A percentile compares a stretch with the other conserved stretches of the same genome.
Evolutionary conservation across 1,140 invertebrate genomes (phyloP).

Genomic region (Nephila pilipes): DNA sequence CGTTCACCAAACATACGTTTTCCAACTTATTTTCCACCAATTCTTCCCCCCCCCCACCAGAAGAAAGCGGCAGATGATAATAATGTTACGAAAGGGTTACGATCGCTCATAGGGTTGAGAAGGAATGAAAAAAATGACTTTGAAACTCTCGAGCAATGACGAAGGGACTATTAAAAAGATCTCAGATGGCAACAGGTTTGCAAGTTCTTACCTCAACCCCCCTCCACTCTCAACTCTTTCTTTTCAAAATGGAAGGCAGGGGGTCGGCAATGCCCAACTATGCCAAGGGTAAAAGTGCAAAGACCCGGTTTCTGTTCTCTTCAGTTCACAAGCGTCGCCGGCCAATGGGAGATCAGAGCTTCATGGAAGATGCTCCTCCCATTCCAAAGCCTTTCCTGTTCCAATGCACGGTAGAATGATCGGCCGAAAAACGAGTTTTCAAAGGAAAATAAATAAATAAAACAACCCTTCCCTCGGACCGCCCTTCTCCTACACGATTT

Average conservation of each 20-base stretch:
- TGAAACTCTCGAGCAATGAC: slow-evolving; percentile 59
- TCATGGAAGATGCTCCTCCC: slow-evolving; percentile 29
- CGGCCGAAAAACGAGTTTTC: slow-evolving; percentile 35
- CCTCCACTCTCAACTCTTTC: slow-evolving; percentile 9
- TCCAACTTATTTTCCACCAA: neutral
- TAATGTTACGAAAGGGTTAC: slow-evolving; percentile 57
- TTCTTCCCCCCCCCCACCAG: neutral
- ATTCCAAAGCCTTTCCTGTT: neutral
- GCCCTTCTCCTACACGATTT: slow-evolving; percentile 13
- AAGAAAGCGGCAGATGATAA: slow-evolving; percentile 25
- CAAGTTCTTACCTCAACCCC: slow-evolving; percentile 31
- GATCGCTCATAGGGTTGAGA: slow-evolving; percentile 30
- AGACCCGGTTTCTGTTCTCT: slow-evolving; percentile 59
- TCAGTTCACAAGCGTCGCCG: slow-evolving; percentile 20
- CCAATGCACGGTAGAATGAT: slow-evolving; percentile 19
- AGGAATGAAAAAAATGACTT: slow-evolving; percentile 66
- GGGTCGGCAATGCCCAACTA: slow-evolving; percentile 65
- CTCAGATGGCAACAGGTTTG: slow-evolving; percentile 68
- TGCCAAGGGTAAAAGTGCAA: slow-evolving; percentile 75
- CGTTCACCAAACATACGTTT: neutral
- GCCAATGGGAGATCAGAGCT: slow-evolving; percentile 28
- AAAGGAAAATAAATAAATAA: neutral
- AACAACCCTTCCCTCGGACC: slow-evolving; percentile 41
- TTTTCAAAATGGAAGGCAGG: slow-evolving; percentile 56
- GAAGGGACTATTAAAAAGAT: slow-evolving; percentile 67